phyloP scores from a whole-genome alignment of 2,797 vertebrate genomes.

The Hydrolagus colliei region DNA sequence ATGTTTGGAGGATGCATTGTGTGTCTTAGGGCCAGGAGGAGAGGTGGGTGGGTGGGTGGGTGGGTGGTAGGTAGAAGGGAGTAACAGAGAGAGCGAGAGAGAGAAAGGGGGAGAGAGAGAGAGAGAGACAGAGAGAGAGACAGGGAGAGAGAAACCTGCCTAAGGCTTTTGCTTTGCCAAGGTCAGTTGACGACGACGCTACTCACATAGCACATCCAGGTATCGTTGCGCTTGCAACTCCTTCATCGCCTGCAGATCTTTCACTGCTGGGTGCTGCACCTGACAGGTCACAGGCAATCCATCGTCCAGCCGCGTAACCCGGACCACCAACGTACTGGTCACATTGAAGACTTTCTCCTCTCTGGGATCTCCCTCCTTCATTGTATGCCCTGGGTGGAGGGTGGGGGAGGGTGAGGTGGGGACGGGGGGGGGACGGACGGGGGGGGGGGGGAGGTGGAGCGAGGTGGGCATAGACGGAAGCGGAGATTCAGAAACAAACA shows the following conservation, averaged over 20 bases:
- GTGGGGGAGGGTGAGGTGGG: no score
- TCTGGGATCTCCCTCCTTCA: slow-evolving; percentile 81
- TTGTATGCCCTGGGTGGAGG: slow-evolving; percentile 44
- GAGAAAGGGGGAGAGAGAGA: not conserved
- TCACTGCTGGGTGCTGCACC: slow-evolving; percentile 92
- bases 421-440: no score
- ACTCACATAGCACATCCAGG: slow-evolving; percentile 94
- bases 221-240: slow-evolving; percentile 88
- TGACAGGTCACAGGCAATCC: slow-evolving; percentile 86
- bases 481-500: no score
- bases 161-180: no score
- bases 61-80: no score
- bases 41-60: no score
- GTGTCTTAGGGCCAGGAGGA: no score
- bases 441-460: no score
- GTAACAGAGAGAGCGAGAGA: no score
- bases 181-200: slow-evolving; percentile 24
- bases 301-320: slow-evolving; percentile 86
- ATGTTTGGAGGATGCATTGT: no score
- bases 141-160: not conserved
- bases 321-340: slow-evolving; percentile 79
- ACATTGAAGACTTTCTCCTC: slow-evolving; percentile 92
- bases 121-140: not conserved
- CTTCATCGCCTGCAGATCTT: slow-evolving; percentile 75
- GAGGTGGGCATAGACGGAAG: no score